phyloP scores from a whole-genome alignment of 2,113 vertebrate species.

The Galemys pyrenaicus region DNA sequence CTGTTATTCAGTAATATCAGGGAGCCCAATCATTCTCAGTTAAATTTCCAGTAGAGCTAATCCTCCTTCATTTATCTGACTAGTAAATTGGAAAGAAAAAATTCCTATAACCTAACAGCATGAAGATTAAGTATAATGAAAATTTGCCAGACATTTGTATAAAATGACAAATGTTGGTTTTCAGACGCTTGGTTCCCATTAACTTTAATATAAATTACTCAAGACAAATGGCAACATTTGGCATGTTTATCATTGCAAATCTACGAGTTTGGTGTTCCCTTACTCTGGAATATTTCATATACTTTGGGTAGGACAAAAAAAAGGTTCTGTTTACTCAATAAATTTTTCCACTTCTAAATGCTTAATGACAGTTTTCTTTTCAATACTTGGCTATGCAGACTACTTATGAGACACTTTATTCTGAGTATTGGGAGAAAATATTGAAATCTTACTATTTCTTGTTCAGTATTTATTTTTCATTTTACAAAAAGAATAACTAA shows the following conservation, averaged over 20 bases:
- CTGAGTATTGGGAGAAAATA: background rate
- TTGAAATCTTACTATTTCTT: background rate
- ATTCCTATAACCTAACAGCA: slow-evolving; percentile 54
- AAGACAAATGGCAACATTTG: slow-evolving; percentile 58
- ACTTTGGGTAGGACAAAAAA: background rate
- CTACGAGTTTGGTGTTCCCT: background rate
- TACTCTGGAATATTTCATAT: slow-evolving; percentile 2
- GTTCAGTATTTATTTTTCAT: background rate
- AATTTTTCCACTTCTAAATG: slow-evolving; percentile 27
- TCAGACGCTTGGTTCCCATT: slow-evolving; percentile 60
- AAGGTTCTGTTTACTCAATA: background rate
- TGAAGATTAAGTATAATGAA: slow-evolving; percentile 69
- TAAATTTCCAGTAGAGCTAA: slow-evolving; percentile 66
- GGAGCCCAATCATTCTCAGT: slow-evolving; percentile 50
- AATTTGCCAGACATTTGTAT: slow-evolving; percentile 61
- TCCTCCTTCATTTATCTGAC: slow-evolving; percentile 64
- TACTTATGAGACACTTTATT: background rate
- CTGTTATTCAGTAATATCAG: slow-evolving; percentile 47
- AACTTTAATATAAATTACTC: slow-evolving; percentile 71
- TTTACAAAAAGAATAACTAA: background rate
- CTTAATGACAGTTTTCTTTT: slow-evolving; percentile 9
- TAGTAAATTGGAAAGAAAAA: slow-evolving; percentile 68
- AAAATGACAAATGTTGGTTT: slow-evolving; percentile 70
- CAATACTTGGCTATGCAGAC: background rate
- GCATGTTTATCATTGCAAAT: slow-evolving; percentile 49